Evolutionary conservation across 92 coral and sea anemone species (phyloP).

Genomic region (Montipora capitata): DNA sequence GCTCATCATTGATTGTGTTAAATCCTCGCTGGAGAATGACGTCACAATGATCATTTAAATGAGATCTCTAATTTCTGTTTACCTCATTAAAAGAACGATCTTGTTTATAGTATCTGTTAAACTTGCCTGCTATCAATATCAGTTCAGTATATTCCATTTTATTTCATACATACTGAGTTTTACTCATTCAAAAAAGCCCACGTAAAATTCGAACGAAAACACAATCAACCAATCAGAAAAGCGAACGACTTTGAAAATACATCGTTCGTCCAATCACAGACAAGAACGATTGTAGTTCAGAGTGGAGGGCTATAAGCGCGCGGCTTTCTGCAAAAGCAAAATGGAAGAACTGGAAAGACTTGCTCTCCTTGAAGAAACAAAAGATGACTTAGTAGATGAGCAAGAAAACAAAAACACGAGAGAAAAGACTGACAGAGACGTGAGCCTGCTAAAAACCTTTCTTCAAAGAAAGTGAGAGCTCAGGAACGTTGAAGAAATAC

Average conservation of each 20-base stretch:
- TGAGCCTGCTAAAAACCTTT: conserved; percentile 9
- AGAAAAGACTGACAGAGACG: conserved; percentile 45
- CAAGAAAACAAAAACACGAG: conserved; percentile 38
- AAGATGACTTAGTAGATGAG: conserved; percentile 31
- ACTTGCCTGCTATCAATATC: too few species aligned
- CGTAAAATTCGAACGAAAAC: conserved; percentile 7
- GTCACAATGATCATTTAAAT: background rate
- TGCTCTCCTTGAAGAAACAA: conserved; percentile 40
- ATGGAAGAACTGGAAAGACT: conserved; percentile 29
- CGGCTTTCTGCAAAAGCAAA: background rate
- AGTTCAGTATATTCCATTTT: background rate
- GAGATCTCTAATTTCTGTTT: background rate
- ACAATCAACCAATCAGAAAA: background rate
- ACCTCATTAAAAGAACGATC: too few species aligned
- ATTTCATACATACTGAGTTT: conserved; percentile 6
- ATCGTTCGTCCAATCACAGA: background rate
- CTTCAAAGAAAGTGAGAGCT: conserved; percentile 10
- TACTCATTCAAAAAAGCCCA: conserved; percentile 5
- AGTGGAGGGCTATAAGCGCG: conserved; percentile 5
- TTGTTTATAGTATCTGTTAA: too few species aligned
- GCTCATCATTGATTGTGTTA: background rate
- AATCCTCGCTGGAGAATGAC: background rate
- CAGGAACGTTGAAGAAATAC: background rate
- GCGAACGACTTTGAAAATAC: background rate
- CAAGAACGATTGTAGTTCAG: background rate